These are phyloP conservation scores for Drosophila melanica DNA, from an alignment of 1,140 invertebrate species.

Conservation along the genomic window DNA sequence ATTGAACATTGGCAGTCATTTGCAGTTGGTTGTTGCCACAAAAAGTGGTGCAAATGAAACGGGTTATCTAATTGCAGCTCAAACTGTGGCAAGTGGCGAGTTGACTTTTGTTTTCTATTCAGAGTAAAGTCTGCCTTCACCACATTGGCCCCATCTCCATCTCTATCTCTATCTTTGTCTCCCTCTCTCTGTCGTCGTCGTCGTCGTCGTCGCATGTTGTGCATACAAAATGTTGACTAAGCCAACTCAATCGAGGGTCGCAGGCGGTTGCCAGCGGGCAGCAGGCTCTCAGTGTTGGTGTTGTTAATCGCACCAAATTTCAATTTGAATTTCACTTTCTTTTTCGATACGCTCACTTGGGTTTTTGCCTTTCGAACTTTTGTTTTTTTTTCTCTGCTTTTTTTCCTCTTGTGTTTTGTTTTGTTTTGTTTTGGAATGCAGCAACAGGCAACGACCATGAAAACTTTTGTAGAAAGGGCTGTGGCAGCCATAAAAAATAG, in stretches of 20 bases:
- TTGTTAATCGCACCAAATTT: slow-evolving; percentile 81
- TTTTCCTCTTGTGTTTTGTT: slow-evolving; percentile 31
- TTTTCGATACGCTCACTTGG: slow-evolving; percentile 82
- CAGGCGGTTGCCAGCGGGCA: neutral
- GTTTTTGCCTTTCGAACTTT: slow-evolving; percentile 81
- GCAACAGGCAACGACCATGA: slow-evolving; percentile 67
- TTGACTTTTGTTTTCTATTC: slow-evolving; percentile 82
- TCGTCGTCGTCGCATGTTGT: slow-evolving; percentile 56
- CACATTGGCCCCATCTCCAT: slow-evolving; percentile 12
- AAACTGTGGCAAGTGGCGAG: slow-evolving; percentile 77
- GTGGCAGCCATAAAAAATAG: slow-evolving; percentile 3
- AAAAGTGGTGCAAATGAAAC: slow-evolving; percentile 81
- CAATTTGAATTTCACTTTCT: slow-evolving; percentile 83
- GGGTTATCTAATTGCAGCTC: slow-evolving; percentile 80
- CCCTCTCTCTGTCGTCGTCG: slow-evolving; percentile 3
- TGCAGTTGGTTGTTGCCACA: slow-evolving; percentile 37
- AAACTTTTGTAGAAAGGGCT: slow-evolving; percentile 67
- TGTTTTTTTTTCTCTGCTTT: slow-evolving; percentile 42
- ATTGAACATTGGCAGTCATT: slow-evolving; percentile 83
- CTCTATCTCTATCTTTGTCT: too few species aligned
- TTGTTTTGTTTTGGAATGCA: slow-evolving; percentile 65
- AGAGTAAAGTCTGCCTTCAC: slow-evolving; percentile 47
- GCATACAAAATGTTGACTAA: slow-evolving; percentile 76
- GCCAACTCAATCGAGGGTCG: slow-evolving; percentile 14
- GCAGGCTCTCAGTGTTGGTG: slow-evolving; percentile 44